phyloP scores from a whole-genome alignment of 2,113 vertebrate species.

The Apodemus sylvaticus region DNA sequence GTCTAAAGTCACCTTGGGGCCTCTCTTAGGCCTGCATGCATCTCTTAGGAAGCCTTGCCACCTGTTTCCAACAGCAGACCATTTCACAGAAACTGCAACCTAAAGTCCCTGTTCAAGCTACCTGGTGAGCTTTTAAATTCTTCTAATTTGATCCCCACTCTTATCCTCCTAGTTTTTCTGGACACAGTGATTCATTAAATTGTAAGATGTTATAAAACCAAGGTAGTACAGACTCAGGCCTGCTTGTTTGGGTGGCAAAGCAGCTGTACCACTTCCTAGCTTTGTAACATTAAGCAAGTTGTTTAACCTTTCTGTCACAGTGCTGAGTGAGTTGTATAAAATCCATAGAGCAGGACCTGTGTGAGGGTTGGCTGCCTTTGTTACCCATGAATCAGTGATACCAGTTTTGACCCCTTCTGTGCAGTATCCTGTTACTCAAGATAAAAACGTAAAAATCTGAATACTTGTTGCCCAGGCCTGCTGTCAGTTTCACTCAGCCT shows the following conservation, averaged over 20 bases:
- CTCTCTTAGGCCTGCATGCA: neutral
- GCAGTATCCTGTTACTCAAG: neutral
- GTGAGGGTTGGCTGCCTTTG: neutral
- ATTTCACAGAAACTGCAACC: neutral
- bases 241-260: neutral
- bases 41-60: neutral
- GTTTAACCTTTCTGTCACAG: constrained; percentile 39
- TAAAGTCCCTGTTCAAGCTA: neutral
- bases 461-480: neutral
- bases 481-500: neutral
- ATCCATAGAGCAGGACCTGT: neutral
- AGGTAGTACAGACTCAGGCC: neutral
- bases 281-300: constrained; percentile 38
- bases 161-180: neutral
- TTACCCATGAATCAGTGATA: neutral
- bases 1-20: neutral
- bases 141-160: neutral
- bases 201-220: neutral
- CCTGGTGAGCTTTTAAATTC: constrained; percentile 12
- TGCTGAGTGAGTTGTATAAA: neutral
- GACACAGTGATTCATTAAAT: constrained; percentile 4
- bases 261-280: neutral
- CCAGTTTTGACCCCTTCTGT: neutral
- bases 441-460: neutral
- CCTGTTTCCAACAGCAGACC: neutral